A percentile compares a stretch with the other conserved stretches of the same genome.
These are phyloP conservation scores for Rhorus exstirpatorius DNA, from an alignment of 2,888 invertebrate species.

Conservation along the genomic window DNA sequence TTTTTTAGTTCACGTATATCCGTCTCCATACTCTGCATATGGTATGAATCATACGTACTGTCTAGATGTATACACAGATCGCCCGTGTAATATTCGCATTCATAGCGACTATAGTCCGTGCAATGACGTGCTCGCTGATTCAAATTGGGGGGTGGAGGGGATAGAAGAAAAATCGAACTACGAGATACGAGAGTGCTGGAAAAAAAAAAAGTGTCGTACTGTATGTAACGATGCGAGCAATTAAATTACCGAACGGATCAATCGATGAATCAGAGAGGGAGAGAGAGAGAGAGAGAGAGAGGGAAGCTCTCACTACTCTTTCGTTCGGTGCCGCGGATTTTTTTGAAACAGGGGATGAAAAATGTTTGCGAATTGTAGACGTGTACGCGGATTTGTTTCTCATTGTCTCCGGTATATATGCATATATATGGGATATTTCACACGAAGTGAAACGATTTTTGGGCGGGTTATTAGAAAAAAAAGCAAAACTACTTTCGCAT, in stretches of 20 bases:
- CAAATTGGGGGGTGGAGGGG: too few relatives aligned
- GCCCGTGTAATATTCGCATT: conserved; percentile 44
- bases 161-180: conserved; percentile 19
- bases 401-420: conserved; percentile 22
- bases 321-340: not conserved
- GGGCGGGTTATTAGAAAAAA: too few relatives aligned
- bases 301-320: not conserved
- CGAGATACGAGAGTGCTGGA: not conserved
- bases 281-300: too few relatives aligned
- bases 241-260: conserved; percentile 67
- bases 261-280: conserved; percentile 45
- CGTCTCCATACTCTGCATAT: not conserved
- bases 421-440: not conserved
- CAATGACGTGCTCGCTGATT: conserved; percentile 33
- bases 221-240: conserved; percentile 59
- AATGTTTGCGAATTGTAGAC: conserved; percentile 48
- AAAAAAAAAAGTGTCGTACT: conserved; percentile 35
- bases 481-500: too few relatives aligned
- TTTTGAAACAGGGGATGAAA: conserved; percentile 41
- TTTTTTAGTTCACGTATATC: conserved; percentile 19
- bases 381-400: conserved; percentile 44
- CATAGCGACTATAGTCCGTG: conserved; percentile 18
- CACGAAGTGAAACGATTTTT: not conserved
- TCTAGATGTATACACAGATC: not conserved
- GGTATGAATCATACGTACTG: conserved; percentile 3